phyloP scores from a whole-genome alignment of 2,888 invertebrate genomes.

The Listrodromus nycthemerus region DNA sequence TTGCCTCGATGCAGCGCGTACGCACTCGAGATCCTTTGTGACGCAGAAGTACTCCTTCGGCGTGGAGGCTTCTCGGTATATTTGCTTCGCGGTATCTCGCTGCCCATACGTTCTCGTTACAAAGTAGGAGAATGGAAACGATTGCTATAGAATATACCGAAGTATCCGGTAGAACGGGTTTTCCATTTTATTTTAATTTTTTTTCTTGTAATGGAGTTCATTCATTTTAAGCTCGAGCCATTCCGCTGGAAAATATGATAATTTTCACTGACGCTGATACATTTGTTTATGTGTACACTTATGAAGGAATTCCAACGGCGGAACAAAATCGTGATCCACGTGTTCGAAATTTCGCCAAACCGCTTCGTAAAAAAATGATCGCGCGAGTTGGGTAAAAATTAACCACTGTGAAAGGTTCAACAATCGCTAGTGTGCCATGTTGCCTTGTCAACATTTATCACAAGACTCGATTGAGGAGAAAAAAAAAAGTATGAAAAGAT shows the following conservation, averaged over 20 bases:
- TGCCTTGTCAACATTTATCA: too few relatives aligned
- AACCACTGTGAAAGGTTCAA: too few relatives aligned
- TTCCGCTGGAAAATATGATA: too few relatives aligned
- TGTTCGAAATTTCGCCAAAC: neutral
- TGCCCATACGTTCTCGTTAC: neutral
- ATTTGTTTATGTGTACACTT: too few relatives aligned
- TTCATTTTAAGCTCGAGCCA: too few relatives aligned
- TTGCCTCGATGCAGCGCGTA: slow-evolving; percentile 12
- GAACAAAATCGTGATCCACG: neutral
- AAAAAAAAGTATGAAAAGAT: neutral
- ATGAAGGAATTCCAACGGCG: too few relatives aligned
- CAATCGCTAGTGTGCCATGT: too few relatives aligned
- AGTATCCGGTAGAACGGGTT: neutral
- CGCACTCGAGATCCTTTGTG: slow-evolving; percentile 8
- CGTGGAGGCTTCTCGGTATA: slow-evolving; percentile 34
- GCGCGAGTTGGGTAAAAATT: too few relatives aligned
- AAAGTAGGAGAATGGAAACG: slow-evolving; percentile 1
- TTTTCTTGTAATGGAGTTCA: too few relatives aligned
- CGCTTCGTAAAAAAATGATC: too few relatives aligned
- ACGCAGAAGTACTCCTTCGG: slow-evolving; percentile 30
- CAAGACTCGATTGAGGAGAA: neutral
- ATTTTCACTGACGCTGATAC: too few relatives aligned
- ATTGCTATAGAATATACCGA: neutral
- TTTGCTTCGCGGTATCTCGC: neutral
- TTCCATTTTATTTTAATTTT: neutral